Percentiles rank a stretch among this genome's conserved stretches.
Evolutionary conservation across 2,888 invertebrate species (phyloP).

Genomic region (Molorchus minor): DNA sequence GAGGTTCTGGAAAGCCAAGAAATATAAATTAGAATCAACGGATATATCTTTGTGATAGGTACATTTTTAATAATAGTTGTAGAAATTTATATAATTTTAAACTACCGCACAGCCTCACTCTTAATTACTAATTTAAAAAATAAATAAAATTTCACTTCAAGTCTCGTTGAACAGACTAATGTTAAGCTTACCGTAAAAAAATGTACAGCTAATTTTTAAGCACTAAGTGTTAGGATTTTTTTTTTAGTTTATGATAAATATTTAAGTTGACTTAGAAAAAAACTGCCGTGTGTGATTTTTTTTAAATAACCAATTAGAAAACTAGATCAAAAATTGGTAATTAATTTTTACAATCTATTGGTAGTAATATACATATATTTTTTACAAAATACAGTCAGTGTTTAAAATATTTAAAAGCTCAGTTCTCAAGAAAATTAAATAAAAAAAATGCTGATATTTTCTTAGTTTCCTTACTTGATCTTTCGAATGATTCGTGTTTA

Average conservation of each 20-base stretch:
- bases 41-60: too few relatives aligned
- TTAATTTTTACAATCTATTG: constrained; percentile 23
- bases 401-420: constrained; percentile 43
- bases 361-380: constrained; percentile 26
- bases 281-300: too few relatives aligned
- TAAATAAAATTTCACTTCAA: constrained; percentile 2
- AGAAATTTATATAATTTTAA: too few relatives aligned
- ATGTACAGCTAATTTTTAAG: constrained; percentile 20
- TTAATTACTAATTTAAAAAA: constrained; percentile 1
- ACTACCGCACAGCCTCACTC: constrained; percentile 15
- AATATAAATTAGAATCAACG: too few relatives aligned
- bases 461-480: too few relatives aligned
- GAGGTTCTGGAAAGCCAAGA: too few relatives aligned
- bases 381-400: constrained; percentile 47
- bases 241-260: neutral
- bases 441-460: too few relatives aligned
- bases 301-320: neutral
- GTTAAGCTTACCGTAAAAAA: constrained; percentile 11
- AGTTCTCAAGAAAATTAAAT: too few relatives aligned
- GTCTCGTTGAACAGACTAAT: constrained; percentile 7
- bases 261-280: too few relatives aligned
- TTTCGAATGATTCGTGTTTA: too few relatives aligned
- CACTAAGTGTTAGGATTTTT: constrained; percentile 17
- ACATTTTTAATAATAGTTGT: too few relatives aligned
- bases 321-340: constrained; percentile 35